Evolutionary conservation across 2,113 vertebrate genomes (phyloP), one percentile per base, ranked within the genome.

Genomic region (Nycticorax nycticorax): DNA sequence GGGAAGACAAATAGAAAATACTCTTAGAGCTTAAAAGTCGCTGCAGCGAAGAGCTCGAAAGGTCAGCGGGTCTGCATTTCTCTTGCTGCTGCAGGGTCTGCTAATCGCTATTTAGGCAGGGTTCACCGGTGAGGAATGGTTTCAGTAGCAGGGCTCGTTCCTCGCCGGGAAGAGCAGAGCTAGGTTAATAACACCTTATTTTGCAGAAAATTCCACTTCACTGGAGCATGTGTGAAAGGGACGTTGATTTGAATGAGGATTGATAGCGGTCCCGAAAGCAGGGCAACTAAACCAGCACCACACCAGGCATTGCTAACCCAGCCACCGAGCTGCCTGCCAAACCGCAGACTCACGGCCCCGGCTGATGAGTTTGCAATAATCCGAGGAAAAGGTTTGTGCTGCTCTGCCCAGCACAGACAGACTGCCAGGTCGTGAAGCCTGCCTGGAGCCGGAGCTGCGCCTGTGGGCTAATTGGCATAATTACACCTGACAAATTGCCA

Each of bases 121-220:
- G 93, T 71, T 97, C 97, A 96, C 71, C 75, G 69, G 55, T 20
- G 89, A 96, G 86, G 91, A 97, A 96, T 37, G 69, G 45, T 92
- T 88, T 67, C 93, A 9, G 82, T 8, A 59, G 71, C 24, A 90
- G 95, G 81, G 93, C 92, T 97, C 30, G 8, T 79, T 92, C 97
- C n/a, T n/a, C n/a, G 16, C 88, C 10, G 32, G 55, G 75, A 94
- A 87, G 93, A 8, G 78, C 39, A 2, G 92, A 96, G 92, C 97
- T 94, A 73, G 95, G 97, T 98, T 98, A 98, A 98, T 98, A 97
- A 97, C 97, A 97, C 94, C 97, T 98, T 97, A 97, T 98, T 98
- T 98, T 98, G 98, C 97, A 98, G 97, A 96, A 98, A 98, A 98
- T 98, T 97, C 98, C 98, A 96, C 97, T 97, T 95, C 97, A 97